A percentile compares a stretch with the other conserved stretches of the same genome.
Evolutionary conservation across 2,888 invertebrate genomes (phyloP).

Genomic region (Agapetus fuscipes): DNA sequence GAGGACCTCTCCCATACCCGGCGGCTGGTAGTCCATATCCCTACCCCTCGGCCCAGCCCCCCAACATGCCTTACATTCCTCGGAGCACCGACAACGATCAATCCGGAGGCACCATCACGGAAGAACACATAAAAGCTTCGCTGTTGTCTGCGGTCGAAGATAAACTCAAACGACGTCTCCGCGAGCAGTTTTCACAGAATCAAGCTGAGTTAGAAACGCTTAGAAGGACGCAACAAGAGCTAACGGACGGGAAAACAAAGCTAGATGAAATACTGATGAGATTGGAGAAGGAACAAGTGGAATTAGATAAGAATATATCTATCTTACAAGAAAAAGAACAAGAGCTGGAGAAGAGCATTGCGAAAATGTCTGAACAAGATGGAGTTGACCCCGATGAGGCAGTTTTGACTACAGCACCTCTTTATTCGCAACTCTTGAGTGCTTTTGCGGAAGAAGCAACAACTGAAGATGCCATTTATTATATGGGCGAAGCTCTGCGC

Average conservation of each 20-base stretch:
- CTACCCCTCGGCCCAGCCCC: constrained; percentile 26
- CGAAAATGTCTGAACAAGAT: constrained; percentile 66
- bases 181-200: constrained; percentile 82
- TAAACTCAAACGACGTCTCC: constrained; percentile 75
- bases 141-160: constrained; percentile 92
- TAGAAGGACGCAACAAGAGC: constrained; percentile 75
- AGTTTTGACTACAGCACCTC: constrained; percentile 89
- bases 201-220: constrained; percentile 89
- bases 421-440: constrained; percentile 91
- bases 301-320: constrained; percentile 75
- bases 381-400: constrained; percentile 92
- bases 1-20: constrained; percentile 38
- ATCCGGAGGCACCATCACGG: constrained; percentile 76
- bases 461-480: constrained; percentile 96
- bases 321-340: constrained; percentile 79
- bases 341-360: constrained; percentile 73
- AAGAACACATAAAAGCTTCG: constrained; percentile 91
- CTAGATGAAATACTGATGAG: constrained; percentile 69
- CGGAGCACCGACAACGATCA: constrained; percentile 33
- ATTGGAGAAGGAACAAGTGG: constrained; percentile 67
- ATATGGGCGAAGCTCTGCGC: constrained; percentile 89
- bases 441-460: constrained; percentile 97
- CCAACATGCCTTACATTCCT: constrained; percentile 28
- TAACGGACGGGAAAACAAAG: constrained; percentile 73
- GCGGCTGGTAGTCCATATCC: constrained; percentile 41